These are phyloP conservation scores for Caenorhabditis sinica DNA, from an alignment of 2,888 invertebrate genomes.

Conservation along the genomic window DNA sequence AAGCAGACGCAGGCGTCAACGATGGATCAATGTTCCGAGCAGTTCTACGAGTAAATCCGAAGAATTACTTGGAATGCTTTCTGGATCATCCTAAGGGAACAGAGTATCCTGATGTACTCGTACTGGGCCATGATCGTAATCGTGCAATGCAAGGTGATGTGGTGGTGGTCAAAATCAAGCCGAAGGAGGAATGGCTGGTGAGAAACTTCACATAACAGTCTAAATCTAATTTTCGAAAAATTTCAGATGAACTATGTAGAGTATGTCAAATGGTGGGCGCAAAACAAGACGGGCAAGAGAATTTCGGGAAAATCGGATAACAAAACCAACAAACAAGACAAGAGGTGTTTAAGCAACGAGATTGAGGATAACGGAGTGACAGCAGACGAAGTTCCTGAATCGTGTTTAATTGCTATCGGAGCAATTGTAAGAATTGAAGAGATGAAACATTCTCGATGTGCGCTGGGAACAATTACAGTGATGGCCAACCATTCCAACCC, in stretches of 20 bases:
- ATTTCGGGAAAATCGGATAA: slow-evolving; percentile 31
- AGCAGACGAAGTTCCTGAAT: slow-evolving; percentile 48
- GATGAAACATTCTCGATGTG: slow-evolving; percentile 88
- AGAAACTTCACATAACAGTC: not conserved
- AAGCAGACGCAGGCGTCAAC: slow-evolving; percentile 35
- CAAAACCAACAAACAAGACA: slow-evolving; percentile 41
- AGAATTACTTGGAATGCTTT: slow-evolving; percentile 90
- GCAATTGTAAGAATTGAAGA: slow-evolving; percentile 88
- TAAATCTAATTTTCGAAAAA: too few species aligned
- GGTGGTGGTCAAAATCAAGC: slow-evolving; percentile 86
- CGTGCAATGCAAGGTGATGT: slow-evolving; percentile 92
- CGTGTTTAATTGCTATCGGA: slow-evolving; percentile 44
- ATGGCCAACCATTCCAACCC: slow-evolving; percentile 86
- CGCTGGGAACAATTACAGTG: slow-evolving; percentile 87
- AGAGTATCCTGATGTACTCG: slow-evolving; percentile 87
- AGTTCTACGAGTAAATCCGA: slow-evolving; percentile 90
- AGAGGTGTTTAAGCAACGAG: slow-evolving; percentile 30
- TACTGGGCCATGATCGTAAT: slow-evolving; percentile 88
- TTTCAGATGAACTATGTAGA: slow-evolving; percentile 45
- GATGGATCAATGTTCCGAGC: slow-evolving; percentile 54
- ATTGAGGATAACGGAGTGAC: slow-evolving; percentile 35
- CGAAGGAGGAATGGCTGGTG: slow-evolving; percentile 84
- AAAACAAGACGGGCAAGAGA: slow-evolving; percentile 23
- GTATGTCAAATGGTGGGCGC: slow-evolving; percentile 54
- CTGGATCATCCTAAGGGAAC: slow-evolving; percentile 85